Percentiles rank a stretch among this genome's conserved stretches.
phyloP scores from a whole-genome alignment of 2,888 invertebrate species.

The Tetragonisca angustula region DNA sequence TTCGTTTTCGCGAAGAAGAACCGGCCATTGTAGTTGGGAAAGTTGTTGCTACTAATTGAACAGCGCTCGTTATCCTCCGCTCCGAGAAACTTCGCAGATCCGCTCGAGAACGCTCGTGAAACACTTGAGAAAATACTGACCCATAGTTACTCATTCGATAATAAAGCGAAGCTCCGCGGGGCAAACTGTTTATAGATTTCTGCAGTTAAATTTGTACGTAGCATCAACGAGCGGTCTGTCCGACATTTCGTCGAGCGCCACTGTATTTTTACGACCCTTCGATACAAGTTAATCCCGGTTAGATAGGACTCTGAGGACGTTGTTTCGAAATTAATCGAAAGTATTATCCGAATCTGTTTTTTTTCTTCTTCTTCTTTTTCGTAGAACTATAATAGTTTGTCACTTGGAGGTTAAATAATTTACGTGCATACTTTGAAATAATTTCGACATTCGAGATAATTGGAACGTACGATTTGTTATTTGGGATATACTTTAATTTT shows the following conservation, averaged over 20 bases:
- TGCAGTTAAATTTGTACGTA: slow-evolving; percentile 31
- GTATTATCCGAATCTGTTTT: neutral
- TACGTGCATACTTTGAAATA: too few relatives aligned
- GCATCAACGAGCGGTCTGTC: too few relatives aligned
- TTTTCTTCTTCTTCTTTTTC: neutral
- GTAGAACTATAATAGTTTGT: too few relatives aligned
- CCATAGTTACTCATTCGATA: slow-evolving; percentile 24
- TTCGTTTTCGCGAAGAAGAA: neutral
- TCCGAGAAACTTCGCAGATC: neutral
- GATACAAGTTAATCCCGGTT: neutral
- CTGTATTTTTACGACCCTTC: neutral
- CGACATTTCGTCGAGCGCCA: neutral
- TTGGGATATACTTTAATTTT: too few relatives aligned
- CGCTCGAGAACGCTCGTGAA: neutral
- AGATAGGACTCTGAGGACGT: too few relatives aligned
- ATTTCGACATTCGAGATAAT: too few relatives aligned
- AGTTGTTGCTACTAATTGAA: slow-evolving; percentile 22
- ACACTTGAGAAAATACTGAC: slow-evolving; percentile 37
- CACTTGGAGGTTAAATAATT: too few relatives aligned
- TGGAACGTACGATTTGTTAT: too few relatives aligned
- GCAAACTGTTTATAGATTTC: slow-evolving; percentile 1
- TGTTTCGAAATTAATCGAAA: neutral
- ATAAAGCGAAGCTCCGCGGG: slow-evolving; percentile 18
- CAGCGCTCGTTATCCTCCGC: slow-evolving; percentile 19
- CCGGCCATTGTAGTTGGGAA: neutral